phyloP scores from a whole-genome alignment of 2,888 invertebrate species.

The Pollenia labialis region DNA sequence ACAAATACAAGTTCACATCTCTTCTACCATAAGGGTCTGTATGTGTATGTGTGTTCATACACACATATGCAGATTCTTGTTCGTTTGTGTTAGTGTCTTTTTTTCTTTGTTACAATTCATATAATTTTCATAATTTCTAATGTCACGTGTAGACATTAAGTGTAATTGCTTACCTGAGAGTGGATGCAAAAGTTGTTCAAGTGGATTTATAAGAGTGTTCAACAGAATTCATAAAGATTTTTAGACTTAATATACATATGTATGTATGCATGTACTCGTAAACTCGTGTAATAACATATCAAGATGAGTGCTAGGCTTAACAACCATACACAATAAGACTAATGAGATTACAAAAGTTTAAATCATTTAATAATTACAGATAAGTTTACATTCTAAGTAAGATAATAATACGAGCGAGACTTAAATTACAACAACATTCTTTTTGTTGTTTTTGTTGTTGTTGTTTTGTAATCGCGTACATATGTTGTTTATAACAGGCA shows the following conservation, averaged over 20 bases:
- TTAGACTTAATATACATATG: conserved; percentile 40
- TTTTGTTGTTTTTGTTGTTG: background rate
- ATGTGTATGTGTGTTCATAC: conserved; percentile 1
- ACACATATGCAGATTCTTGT: background rate
- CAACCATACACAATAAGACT: conserved; percentile 62
- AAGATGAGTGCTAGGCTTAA: conserved; percentile 58
- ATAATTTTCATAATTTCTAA: conserved; percentile 73
- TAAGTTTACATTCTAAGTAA: conserved; percentile 43
- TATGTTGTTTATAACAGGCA: background rate
- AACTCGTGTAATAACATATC: conserved; percentile 51
- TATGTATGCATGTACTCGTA: no score
- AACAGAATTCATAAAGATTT: conserved; percentile 62
- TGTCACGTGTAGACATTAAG: conserved; percentile 74
- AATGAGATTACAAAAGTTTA: conserved; percentile 66
- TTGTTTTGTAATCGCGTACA: background rate
- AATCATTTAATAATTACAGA: conserved; percentile 62
- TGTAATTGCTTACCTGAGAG: conserved; percentile 71
- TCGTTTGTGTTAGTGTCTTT: conserved; percentile 20
- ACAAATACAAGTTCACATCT: conserved; percentile 45
- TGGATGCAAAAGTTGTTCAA: conserved; percentile 68
- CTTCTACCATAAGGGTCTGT: background rate
- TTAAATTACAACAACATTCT: background rate
- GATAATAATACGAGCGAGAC: conserved; percentile 20
- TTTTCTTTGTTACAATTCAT: conserved; percentile 67
- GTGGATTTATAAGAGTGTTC: conserved; percentile 61